phyloP scores from a whole-genome alignment of 2,797 vertebrate genomes.

The Streptopelia turtur region DNA sequence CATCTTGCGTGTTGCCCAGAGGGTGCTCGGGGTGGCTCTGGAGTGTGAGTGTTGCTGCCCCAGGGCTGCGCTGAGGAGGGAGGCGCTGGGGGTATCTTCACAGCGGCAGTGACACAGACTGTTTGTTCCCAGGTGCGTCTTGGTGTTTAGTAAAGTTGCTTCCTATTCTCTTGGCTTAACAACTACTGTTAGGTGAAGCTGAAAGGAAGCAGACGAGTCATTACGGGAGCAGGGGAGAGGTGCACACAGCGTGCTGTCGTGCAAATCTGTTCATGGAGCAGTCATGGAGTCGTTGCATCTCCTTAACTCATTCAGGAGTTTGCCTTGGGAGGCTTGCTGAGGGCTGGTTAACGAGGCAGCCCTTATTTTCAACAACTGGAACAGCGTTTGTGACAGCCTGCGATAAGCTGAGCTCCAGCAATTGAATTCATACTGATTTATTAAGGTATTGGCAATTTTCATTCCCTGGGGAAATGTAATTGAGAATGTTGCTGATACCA shows the following conservation, averaged over 20 bases:
- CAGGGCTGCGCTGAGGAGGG: rapidly evolving
- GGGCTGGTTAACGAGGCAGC: not conserved
- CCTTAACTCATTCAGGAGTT: not conserved
- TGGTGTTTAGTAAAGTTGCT: not conserved
- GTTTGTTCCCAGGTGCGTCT: not conserved
- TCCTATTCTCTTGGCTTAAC: not conserved
- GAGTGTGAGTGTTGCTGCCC: not conserved
- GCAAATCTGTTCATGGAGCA: not conserved
- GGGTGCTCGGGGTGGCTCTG: not conserved
- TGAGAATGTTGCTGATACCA: not conserved
- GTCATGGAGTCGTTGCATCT: not conserved
- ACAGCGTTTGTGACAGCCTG: not conserved
- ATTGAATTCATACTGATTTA: not conserved
- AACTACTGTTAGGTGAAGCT: not conserved
- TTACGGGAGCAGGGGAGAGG: not conserved
- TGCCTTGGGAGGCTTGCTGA: not conserved
- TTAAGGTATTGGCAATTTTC: not conserved
- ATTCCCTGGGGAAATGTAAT: not conserved
- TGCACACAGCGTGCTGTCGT: rapidly evolving
- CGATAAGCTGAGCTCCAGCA: not conserved
- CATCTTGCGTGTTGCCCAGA: not conserved
- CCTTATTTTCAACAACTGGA: not conserved
- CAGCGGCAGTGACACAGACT: not conserved
- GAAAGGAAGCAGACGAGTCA: not conserved
- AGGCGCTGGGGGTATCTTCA: not conserved